Conservation (phyloP, 1,140 invertebrate species). For the Oncopeltus fasciatus region DNA sequence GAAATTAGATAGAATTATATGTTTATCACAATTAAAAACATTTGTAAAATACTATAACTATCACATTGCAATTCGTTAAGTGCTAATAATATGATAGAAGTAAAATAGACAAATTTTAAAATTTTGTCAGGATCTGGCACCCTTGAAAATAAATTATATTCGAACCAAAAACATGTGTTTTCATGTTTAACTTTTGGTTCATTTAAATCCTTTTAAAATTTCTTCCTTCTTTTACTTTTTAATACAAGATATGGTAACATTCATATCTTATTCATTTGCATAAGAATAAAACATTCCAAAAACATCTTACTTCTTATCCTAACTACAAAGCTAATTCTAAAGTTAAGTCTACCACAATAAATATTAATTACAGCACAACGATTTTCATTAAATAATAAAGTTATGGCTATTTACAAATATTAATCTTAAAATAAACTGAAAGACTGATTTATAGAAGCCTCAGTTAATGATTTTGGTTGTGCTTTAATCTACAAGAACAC, state of each 20-base stretch:
- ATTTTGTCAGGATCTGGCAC: neutral
- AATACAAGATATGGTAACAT: slow-evolving; percentile 1
- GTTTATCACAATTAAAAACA: neutral
- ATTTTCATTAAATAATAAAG: neutral
- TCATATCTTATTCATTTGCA: neutral
- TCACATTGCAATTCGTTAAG: neutral
- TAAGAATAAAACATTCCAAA: neutral
- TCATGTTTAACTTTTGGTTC: neutral
- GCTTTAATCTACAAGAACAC: too few species aligned
- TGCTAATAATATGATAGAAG: neutral
- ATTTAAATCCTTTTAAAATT: too few species aligned
- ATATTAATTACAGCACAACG: slow-evolving; percentile 8
- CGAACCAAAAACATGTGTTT: neutral
- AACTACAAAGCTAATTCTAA: slow-evolving; percentile 5
- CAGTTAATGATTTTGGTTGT: too few species aligned
- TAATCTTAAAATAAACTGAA: slow-evolving; percentile 11
- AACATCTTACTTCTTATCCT: neutral
- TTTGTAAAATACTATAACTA: neutral
- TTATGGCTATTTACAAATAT: neutral
- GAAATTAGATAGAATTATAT: neutral
- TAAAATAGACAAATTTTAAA: neutral
- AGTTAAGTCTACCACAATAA: slow-evolving; percentile 4
- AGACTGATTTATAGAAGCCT: slow-evolving; percentile 1
- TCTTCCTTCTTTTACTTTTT: too few species aligned
- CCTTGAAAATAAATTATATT: neutral